Evolutionary conservation across 2,113 vertebrate species (phyloP), one percentile per base, ranked within the genome.

Genomic region (Arothron firmamentum): DNA sequence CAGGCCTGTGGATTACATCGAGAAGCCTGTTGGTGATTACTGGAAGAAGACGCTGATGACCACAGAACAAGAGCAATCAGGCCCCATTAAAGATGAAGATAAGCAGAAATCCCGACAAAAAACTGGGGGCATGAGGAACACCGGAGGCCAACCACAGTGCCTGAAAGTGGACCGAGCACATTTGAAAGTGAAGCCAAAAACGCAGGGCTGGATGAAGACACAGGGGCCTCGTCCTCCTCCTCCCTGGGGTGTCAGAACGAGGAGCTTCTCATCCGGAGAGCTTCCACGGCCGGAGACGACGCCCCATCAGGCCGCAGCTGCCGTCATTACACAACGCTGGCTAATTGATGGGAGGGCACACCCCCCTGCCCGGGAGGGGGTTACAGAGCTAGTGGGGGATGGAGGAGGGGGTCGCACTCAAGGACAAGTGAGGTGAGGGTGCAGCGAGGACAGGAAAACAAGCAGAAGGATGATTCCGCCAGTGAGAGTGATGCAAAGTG

Each of bases 291-390:
- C n/a, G n/a, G n/a, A n/a, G n/a, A n/a, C n/a, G 42, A 67, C 2
- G 76, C 56, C 65, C 59, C 66, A 17, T 52, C 53, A 61, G 67
- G 65, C 65, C 57, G 51, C 77, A 81, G 76, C 79, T 76, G 79
- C 69, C 79, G 72, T 51, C 79, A 77, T 82, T 80, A 79, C 75
- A 63, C 49, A 65, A 66, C 57, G 75, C 50, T 52, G 72, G 48
- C 72, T 80, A 71, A 77, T 70, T 76, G 77, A 83, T 77, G 74
- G 63, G 20, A 12, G 19, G 60, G 21, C 21, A 23, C 21, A 23
- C 21, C 21, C 21, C 21, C 2, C 38, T 62, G 60, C 65, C 55
- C 52, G 47, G 21, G 48, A 4, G 19, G 28, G 23, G 38, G 48
- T 15, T 2, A 3, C 21, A 23, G 21, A 23, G 21, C 21, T 3